Evolutionary conservation across 2,797 vertebrate species (phyloP), one percentile per base, ranked within the genome.

Genomic region (Enteromius treurensis): DNA sequence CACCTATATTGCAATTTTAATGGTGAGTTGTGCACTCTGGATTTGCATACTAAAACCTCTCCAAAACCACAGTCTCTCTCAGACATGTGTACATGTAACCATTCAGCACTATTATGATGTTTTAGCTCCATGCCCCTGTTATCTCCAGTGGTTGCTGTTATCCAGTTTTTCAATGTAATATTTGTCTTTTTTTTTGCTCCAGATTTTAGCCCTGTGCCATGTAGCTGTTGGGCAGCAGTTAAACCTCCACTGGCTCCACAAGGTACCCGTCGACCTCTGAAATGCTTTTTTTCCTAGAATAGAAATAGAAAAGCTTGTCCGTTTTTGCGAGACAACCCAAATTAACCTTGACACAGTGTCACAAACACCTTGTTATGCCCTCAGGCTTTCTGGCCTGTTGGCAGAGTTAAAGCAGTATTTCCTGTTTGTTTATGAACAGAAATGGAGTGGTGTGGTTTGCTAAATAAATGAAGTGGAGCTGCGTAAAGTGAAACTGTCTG

Each of bases 1-100:
- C 88, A 97, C 95, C 0, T 99, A 99, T 87, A 90, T 98, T 17
- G 89, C 97, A 60, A 95, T 96, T 92, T 95, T 99, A 91, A 91
- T 96, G 96, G 98, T 98, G 87, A 89, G 94, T 91, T 14, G 37
- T 51, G 7, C 21, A n/a, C 11, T 45, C 6, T 13, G 53, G 68
- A 26, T 79, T 47, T 60, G 29, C 42, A 58, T 40, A 53, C 45
- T 19, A 34, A 69, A 40, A 65, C 45, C 65, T 80, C 58, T 74
- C 42, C 34, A 68, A 32, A 42, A 60, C 32, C 37, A 45, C 29
- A 19, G 8, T 55, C 13, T 71, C 51, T 81, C 11, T 62, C 37
- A 60, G 15, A 58, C 23, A n/a, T 60, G 67, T 70, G n/a, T 71
- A 23, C 34, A 69, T 26, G 34, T 79, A 23, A 80, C 67, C 7